phyloP scores from a whole-genome alignment of 2,888 invertebrate species.

The Malachius bipustulatus region DNA sequence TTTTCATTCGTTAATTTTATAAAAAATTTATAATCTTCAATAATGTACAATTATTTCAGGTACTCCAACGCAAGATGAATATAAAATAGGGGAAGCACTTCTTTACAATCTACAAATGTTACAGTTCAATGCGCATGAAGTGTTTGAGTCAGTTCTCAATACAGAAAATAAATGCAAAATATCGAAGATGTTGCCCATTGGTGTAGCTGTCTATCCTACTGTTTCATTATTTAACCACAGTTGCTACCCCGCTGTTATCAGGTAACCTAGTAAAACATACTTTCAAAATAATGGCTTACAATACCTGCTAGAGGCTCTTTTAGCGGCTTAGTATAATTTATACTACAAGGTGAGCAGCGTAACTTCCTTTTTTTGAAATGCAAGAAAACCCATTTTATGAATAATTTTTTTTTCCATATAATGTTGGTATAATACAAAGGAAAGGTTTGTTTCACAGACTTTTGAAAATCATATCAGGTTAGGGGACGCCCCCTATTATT shows the following conservation, averaged over 20 bases:
- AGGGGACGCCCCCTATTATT: too few species aligned
- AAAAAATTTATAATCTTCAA: not conserved
- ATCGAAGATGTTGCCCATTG: slow-evolving; percentile 46
- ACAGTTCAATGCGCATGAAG: slow-evolving; percentile 80
- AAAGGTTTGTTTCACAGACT: too few species aligned
- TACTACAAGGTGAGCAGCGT: too few species aligned
- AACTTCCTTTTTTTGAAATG: too few species aligned
- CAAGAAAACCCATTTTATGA: too few species aligned
- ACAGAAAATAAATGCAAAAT: slow-evolving; percentile 40
- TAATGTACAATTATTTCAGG: too few species aligned
- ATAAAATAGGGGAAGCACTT: slow-evolving; percentile 51
- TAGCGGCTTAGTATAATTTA: too few species aligned
- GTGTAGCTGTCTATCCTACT: slow-evolving; percentile 63
- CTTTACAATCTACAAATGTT: slow-evolving; percentile 60
- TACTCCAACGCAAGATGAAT: slow-evolving; percentile 41
- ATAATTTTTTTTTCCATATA: too few species aligned
- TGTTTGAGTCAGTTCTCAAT: slow-evolving; percentile 51
- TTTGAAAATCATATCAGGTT: too few species aligned
- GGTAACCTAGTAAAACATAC: slow-evolving; percentile 37
- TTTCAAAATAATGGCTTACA: too few species aligned
- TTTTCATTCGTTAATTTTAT: not conserved
- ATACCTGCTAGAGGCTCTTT: not conserved
- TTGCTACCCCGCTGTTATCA: slow-evolving; percentile 65
- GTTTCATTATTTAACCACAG: slow-evolving; percentile 75
- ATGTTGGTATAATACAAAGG: too few species aligned